Percentiles rank a stretch among this genome's conserved stretches.
These are phyloP conservation scores for Nixonia krombeini DNA, from an alignment of 1,140 invertebrate genomes.

Conservation along the genomic window DNA sequence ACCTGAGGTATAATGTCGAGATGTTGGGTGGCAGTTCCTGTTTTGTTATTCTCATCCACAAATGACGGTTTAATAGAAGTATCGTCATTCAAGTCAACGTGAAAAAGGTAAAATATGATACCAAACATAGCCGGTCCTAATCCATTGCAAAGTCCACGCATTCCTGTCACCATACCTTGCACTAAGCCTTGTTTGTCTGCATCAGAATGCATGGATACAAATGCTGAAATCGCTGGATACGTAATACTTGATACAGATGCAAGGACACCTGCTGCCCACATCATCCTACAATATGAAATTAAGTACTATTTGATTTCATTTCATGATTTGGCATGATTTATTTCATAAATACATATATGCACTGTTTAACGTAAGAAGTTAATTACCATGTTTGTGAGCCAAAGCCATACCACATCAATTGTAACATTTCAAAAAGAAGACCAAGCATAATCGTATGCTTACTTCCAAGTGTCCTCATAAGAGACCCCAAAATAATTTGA, in stretches of 20 bases:
- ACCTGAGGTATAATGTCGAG: constrained; percentile 74
- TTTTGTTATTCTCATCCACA: constrained; percentile 67
- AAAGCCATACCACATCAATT: constrained; percentile 97
- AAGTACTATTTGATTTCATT: background rate
- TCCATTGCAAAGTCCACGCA: constrained; percentile 91
- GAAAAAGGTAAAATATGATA: constrained; percentile 98
- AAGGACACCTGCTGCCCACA: constrained; percentile 97
- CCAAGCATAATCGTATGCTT: constrained; percentile 99
- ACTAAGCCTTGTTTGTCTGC: constrained; percentile 98
- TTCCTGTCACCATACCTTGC: constrained; percentile 98
- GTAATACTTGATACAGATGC: constrained; percentile 96
- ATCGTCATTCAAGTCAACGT: constrained; percentile 94
- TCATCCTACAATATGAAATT: constrained; percentile 82
- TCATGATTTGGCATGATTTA: background rate
- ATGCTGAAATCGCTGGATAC: constrained; percentile 99
- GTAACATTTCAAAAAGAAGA: constrained; percentile 95
- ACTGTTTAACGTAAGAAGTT: no score
- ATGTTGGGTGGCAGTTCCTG: constrained; percentile 67
- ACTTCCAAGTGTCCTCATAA: constrained; percentile 93
- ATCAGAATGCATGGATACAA: constrained; percentile 97
- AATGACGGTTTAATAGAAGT: constrained; percentile 66
- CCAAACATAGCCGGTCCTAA: constrained; percentile 92
- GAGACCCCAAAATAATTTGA: constrained; percentile 90
- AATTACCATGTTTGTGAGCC: constrained; percentile 85
- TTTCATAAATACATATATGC: no score